These are phyloP conservation scores for Bufo gargarizans DNA, from an alignment of 2,113 vertebrate genomes.

Conservation along the genomic window DNA sequence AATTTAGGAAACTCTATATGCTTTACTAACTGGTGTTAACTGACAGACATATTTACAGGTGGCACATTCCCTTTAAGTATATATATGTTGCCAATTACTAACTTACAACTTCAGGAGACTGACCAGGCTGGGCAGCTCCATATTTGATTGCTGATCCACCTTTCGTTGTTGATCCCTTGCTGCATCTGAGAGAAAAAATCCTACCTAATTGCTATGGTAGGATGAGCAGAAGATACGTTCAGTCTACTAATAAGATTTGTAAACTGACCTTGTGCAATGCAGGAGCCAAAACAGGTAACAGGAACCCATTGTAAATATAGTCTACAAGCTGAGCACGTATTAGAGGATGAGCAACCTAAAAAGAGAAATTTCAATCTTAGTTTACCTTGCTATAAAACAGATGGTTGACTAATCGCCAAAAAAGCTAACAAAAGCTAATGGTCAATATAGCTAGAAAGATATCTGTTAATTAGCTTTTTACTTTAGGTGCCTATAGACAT, in stretches of 20 bases:
- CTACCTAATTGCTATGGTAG: not conserved
- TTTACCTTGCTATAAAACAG: not conserved
- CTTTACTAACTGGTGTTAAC: no score
- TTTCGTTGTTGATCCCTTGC: not conserved
- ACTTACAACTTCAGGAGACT: not conserved
- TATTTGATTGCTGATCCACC: not conserved
- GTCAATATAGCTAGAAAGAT: not conserved
- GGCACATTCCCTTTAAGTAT: not conserved
- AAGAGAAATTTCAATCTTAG: not conserved
- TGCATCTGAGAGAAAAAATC: not conserved
- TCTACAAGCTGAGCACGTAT: slow-evolving; percentile 91
- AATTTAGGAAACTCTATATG: no score
- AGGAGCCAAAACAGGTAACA: slow-evolving; percentile 93
- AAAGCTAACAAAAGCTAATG: not conserved
- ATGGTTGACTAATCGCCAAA: not conserved
- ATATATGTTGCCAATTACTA: no score
- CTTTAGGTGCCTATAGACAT: not conserved
- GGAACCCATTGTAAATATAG: slow-evolving; percentile 97
- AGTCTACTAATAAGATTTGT: not conserved
- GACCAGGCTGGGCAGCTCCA: not conserved
- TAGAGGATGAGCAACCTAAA: slow-evolving; percentile 87
- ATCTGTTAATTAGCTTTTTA: not conserved
- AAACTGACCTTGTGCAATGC: slow-evolving; percentile 92
- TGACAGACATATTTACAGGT: no score
- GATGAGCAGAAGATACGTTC: not conserved